Percentiles rank a stretch among this genome's conserved stretches.
Evolutionary conservation across 2,797 vertebrate genomes (phyloP).

Genomic region (Alca torda): DNA sequence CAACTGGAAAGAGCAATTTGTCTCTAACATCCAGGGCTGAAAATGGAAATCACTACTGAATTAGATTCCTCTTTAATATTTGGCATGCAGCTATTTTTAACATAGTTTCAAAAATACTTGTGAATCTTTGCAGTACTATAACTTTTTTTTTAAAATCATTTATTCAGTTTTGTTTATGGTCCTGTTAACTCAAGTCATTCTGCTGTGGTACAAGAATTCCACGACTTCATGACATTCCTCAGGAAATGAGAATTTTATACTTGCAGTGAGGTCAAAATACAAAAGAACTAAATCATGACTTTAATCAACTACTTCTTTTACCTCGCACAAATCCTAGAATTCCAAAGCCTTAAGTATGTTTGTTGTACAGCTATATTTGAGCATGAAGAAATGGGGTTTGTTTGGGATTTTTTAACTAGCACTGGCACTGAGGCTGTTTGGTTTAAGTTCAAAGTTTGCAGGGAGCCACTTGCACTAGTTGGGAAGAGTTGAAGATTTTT

Average conservation of each 20-base stretch:
- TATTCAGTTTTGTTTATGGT: background rate
- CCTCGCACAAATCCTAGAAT: background rate
- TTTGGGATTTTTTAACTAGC: background rate
- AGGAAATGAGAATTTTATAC: background rate
- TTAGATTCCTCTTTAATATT: background rate
- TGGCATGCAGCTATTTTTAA: background rate
- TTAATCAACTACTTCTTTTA: background rate
- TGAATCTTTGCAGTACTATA: background rate
- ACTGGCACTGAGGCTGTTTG: background rate
- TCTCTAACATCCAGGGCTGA: background rate
- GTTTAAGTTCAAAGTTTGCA: background rate
- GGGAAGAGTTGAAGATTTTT: background rate
- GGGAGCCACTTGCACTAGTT: background rate
- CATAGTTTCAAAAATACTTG: background rate
- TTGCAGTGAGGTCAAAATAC: background rate
- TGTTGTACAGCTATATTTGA: background rate
- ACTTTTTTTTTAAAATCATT: accelerated
- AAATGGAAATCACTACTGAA: background rate
- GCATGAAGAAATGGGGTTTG: background rate
- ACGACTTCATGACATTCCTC: conserved; percentile 18
- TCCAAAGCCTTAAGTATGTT: background rate
- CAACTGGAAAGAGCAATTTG: background rate
- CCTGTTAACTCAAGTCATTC: background rate
- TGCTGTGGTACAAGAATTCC: background rate
- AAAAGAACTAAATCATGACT: background rate